Evolutionary conservation across 2,888 invertebrate genomes (phyloP), one percentile per base, ranked within the genome.

Genomic region (Xestia sexstrigata): DNA sequence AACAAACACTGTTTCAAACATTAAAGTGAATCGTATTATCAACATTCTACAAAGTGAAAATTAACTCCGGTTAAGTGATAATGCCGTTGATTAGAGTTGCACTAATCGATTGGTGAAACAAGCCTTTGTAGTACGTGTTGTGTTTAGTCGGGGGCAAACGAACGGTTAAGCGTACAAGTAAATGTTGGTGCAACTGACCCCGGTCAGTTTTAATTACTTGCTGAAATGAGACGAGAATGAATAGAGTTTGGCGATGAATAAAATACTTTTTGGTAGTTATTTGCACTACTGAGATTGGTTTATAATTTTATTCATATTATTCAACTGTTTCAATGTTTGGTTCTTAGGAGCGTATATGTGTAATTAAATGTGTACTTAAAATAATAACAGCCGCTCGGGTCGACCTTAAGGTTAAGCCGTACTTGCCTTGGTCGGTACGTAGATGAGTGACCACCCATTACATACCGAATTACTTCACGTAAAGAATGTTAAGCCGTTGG

Each of bases 1-100:
- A 63, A n/a, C 30, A 66, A 26, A 60, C 30, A 42, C 17, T 20
- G n/a, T 72, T 71, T 15, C 9, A 58, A 52, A 13, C 13, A 15
- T 0, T 1, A 55, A 70, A 15, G 7, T 20, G 2, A 2, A 60
- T 73, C 1, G n/a, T n/a, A n/a, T n/a, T n/a, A n/a, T 47, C 72
- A 70, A 67, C 74, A 47, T 20, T 52, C 63, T 66, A 45, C 39
- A 20, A 58, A 74, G 67, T 82, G 39, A 76, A 71, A 83, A 72
- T 85, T 69, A 74, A 85, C 68, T 78, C 45, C 23, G 52, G 65
- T 83, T 74, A 82, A 74, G 67, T 71, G 65, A 74, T 77, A 71
- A 78, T 66, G 13, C 65, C 72, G 72, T 79, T 84, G 74, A 86
- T 84, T 79, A 83, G 74, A 79, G 87, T 79, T 67, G 52, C 63